Base-by-base conservation (phyloP, 2,888 invertebrate species). In the Drosophila tripunctata region DNA sequence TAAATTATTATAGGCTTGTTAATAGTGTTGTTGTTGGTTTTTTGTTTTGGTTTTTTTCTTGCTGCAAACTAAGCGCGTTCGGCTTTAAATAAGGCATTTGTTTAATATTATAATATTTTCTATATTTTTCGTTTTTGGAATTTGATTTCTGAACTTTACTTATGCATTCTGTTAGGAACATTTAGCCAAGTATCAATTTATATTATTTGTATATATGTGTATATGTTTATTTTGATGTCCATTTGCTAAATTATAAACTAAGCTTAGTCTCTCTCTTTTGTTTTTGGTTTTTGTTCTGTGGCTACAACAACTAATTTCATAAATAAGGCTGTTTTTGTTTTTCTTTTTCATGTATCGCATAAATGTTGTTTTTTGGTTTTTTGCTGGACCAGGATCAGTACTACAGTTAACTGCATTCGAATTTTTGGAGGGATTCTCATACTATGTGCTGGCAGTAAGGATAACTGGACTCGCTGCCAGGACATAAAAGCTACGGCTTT, bases 251-350 rank as follows among this genome's bases (percentile, higher is more conserved):
- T 81, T 75, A 87, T 65, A 69, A 74, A 66, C 79, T 82, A 85
- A 78, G 80, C 86, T 77, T 75, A 79, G 43, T 60, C 67, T 61
- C 67, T 19, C 27, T 27, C 27, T 27, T 2, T 22, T 10, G 8
- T 27, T 67, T n/a, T n/a, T n/a, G n/a, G n/a, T n/a, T n/a, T n/a
- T n/a, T n/a, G n/a, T n/a, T n/a, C n/a, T n/a, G n/a, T 55, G 60
- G 78, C 85, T 87, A 85, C 65, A 57, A 60, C 45, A 87, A 87
- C 83, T 84, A 85, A 87, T 60, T 79, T 79, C 60, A 83, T 82
- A 84, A 84, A 84, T 84, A 84, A 84, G 83, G 88, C 83, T 87
- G 81, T 56, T 71, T n/a, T 47, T 62, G 62, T 60, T 43, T 60
- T 43, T 40, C 27, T 47, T 60, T 43, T 40, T 31, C 43, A 21